Evolutionary conservation across 2,113 vertebrate genomes (phyloP).

Genomic region (Lamprologus speciosus): DNA sequence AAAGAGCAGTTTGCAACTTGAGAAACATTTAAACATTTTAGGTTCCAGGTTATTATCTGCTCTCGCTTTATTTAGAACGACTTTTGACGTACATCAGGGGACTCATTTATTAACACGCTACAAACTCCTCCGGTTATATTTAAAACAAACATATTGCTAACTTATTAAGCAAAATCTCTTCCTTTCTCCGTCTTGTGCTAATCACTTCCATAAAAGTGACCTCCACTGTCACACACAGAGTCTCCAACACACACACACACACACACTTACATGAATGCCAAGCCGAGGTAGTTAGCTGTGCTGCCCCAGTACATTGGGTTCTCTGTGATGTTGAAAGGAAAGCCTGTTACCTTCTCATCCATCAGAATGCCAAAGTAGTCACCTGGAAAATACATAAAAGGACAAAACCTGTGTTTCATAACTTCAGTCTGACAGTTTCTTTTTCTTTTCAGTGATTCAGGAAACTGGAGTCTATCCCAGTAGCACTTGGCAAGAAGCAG

Average conservation of each 20-base stretch:
- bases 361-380: constrained; percentile 95
- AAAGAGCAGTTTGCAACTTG: constrained; percentile 13
- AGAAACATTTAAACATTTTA: neutral
- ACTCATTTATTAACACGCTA: neutral
- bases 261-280: constrained; percentile 90
- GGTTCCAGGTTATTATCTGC: neutral
- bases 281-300: constrained; percentile 87
- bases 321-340: constrained; percentile 85
- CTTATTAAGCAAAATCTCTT: no score
- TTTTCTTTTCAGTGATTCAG: neutral
- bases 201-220: no score
- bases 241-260: constrained; percentile 12
- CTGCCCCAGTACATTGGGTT: constrained; percentile 99
- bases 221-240: constrained; percentile 41
- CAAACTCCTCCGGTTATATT: neutral
- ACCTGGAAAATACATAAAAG: constrained; percentile 63
- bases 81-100: neutral
- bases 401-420: neutral
- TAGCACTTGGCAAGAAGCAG: neutral
- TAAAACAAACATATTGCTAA: neutral
- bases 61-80: neutral
- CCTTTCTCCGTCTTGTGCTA: no score
- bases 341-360: constrained; percentile 84
- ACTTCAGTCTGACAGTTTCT: neutral
- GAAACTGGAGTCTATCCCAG: neutral